Percentiles rank a stretch among this genome's conserved stretches.
These are phyloP conservation scores for Leptobrachium leishanense DNA, from an alignment of 2,113 vertebrate species.

Conservation along the genomic window DNA sequence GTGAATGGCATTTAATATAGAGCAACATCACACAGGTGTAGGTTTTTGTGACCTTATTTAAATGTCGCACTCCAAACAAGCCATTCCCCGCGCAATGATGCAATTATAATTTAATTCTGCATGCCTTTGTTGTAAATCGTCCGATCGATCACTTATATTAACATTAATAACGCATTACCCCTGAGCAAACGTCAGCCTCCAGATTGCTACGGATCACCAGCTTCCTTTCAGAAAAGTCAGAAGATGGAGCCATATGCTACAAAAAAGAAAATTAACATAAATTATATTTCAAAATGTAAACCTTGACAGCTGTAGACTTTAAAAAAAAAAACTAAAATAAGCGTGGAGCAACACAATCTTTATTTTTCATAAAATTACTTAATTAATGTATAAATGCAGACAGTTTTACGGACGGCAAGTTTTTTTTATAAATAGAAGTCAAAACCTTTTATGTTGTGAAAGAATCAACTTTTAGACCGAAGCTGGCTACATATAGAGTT, in stretches of 20 bases:
- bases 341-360: too few relatives aligned
- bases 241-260: constrained; percentile 68
- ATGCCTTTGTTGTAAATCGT: constrained; percentile 93
- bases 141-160: constrained; percentile 92
- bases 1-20: constrained; percentile 99
- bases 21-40: constrained; percentile 87
- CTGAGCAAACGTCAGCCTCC: constrained; percentile 82
- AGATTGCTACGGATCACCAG: constrained; percentile 89
- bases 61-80: constrained; percentile 78
- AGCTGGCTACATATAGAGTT: too few relatives aligned
- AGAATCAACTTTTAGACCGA: too few relatives aligned
- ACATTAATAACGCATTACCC: constrained; percentile 86
- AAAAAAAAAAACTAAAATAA: neutral
- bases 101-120: constrained; percentile 97
- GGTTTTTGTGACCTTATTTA: constrained; percentile 95
- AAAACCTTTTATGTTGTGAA: too few relatives aligned
- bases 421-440: too few relatives aligned
- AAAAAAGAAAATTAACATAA: constrained; percentile 76
- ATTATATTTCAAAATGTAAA: constrained; percentile 72
- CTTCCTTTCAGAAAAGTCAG: constrained; percentile 92
- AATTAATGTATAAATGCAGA: too few relatives aligned
- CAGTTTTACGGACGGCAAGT: too few relatives aligned
- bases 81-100: constrained; percentile 79
- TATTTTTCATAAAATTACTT: too few relatives aligned
- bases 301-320: constrained; percentile 51